Evolutionary conservation across 2,888 invertebrate genomes (phyloP).

Genomic region (Calliphora vomitoria): DNA sequence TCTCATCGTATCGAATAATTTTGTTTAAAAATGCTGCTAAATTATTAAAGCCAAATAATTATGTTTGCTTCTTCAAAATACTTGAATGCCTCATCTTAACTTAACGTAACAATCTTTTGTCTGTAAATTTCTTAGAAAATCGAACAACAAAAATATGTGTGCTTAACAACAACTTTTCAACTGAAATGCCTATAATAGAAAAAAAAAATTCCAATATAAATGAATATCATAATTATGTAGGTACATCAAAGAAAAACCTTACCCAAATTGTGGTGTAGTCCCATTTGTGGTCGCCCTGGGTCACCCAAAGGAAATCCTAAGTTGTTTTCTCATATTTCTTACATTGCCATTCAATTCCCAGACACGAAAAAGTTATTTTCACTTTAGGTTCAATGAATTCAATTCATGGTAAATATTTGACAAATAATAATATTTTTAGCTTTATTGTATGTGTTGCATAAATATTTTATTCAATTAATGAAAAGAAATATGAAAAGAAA

Average conservation of each 20-base stretch:
- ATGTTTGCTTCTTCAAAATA: too few relatives aligned
- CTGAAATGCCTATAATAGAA: too few relatives aligned
- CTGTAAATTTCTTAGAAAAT: too few relatives aligned
- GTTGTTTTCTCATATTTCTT: background rate
- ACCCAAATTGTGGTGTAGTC: background rate
- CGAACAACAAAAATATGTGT: too few relatives aligned
- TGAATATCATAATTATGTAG: too few relatives aligned
- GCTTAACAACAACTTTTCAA: too few relatives aligned
- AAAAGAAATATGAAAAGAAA: background rate
- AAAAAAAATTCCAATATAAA: too few relatives aligned
- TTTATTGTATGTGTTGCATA: background rate
- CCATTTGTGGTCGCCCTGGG: background rate
- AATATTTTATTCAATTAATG: constrained; percentile 28
- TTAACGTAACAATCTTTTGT: too few relatives aligned
- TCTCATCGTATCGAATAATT: too few relatives aligned
- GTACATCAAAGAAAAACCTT: background rate
- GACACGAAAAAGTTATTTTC: constrained; percentile 4
- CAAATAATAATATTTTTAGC: background rate
- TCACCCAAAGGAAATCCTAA: background rate
- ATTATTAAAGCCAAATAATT: too few relatives aligned
- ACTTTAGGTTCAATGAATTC: constrained; percentile 9
- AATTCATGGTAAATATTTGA: background rate
- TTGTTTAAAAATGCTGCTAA: too few relatives aligned
- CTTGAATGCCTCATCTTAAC: too few relatives aligned
- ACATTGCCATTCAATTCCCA: constrained; percentile 19